Evolutionary conservation across 30 jellyfish, hydroid and myxozoan species (phyloP).

Genomic region (Pseudorhiza aurosa): DNA sequence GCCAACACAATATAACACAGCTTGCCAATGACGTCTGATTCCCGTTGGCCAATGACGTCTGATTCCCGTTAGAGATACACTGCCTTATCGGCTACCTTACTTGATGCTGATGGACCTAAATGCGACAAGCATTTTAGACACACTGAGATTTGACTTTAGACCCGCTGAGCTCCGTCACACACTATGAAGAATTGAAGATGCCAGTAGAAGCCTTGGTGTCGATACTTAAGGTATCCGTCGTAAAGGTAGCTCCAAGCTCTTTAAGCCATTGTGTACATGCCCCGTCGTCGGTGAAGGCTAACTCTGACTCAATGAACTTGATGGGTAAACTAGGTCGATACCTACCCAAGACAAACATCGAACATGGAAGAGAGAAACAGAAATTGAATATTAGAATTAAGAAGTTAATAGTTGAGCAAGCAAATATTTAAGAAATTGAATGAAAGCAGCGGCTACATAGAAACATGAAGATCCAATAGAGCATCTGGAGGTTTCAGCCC

Average conservation of each 20-base stretch:
- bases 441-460: neutral
- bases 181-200: constrained; percentile 63
- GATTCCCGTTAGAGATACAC: neutral
- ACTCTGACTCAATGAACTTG: constrained; percentile 79
- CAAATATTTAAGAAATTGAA: neutral
- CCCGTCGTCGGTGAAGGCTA: constrained; percentile 91
- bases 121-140: constrained; percentile 30
- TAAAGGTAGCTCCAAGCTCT: constrained; percentile 86
- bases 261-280: constrained; percentile 88
- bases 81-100: constrained; percentile 14
- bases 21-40: too few species aligned
- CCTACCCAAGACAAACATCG: constrained; percentile 87
- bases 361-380: constrained; percentile 64
- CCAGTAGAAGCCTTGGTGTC: constrained; percentile 92
- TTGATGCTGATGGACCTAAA: constrained; percentile 37
- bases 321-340: constrained; percentile 96
- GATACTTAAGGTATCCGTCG: constrained; percentile 76
- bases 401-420: constrained; percentile 33
- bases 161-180: constrained; percentile 11
- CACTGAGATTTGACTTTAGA: constrained; percentile 40
- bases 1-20: neutral
- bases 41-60: too few species aligned
- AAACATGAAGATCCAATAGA: neutral
- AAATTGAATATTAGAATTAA: constrained; percentile 27
- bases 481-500: too few species aligned